Percentiles rank a stretch among this genome's conserved stretches.
phyloP scores from a whole-genome alignment of 2,113 vertebrate species.

The Peromyscus leucopus region DNA sequence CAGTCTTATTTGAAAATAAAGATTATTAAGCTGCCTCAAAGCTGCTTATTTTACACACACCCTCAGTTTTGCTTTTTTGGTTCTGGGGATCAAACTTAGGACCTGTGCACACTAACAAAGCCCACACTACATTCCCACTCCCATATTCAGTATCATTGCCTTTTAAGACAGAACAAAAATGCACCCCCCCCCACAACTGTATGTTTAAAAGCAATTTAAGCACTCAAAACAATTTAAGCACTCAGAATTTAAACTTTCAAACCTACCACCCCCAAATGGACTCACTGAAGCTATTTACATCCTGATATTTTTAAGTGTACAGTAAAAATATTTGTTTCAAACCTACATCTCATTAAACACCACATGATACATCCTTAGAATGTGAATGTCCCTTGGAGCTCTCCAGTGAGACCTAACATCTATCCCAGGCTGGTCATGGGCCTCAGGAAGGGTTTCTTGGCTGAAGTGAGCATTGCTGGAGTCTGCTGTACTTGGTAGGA shows the following conservation, averaged over 20 bases:
- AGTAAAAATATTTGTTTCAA: conserved; percentile 30
- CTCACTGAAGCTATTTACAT: conserved; percentile 25
- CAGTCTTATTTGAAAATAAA: neutral
- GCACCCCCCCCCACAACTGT: neutral
- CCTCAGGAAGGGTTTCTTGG: neutral
- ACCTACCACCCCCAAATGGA: neutral
- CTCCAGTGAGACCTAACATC: neutral
- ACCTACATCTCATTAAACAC: conserved; percentile 9
- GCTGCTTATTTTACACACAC: neutral
- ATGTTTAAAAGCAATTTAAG: neutral
- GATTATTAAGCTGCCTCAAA: neutral
- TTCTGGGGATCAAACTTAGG: neutral
- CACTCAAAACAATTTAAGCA: conserved; percentile 2
- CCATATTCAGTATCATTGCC: neutral
- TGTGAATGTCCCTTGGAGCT: neutral
- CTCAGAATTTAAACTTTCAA: neutral
- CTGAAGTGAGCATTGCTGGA: no score
- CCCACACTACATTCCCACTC: no score
- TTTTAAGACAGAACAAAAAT: neutral
- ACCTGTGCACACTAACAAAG: neutral
- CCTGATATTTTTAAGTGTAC: neutral
- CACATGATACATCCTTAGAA: neutral
- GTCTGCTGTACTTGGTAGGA: neutral
- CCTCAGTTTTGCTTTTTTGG: neutral
- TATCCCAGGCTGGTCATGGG: neutral